Base-by-base conservation (phyloP, 2,888 invertebrate genomes). In the Lithophane semibrunnea region DNA sequence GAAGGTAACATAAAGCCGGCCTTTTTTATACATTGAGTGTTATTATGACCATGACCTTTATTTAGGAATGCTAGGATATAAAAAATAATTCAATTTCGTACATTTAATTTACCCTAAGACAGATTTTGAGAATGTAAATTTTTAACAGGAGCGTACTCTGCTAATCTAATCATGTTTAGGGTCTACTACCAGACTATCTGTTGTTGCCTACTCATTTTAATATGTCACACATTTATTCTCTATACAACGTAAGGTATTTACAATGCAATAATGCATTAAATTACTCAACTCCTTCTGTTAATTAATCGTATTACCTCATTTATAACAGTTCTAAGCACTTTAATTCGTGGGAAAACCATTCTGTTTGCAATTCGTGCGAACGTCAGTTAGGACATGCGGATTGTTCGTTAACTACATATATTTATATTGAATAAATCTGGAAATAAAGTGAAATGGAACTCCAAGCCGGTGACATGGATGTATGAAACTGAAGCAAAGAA, bases 401-500 rank as follows among this genome's bases (percentile, higher is more conserved):
- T 82, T 88, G 82, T 86, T 84, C 18, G 67, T 66, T 65, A 65
- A 75, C 64, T 74, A 37, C 5, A 37, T 37, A 29, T n/a, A 37
- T 37, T 37, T 37, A 37, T 37, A 75, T 63, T 74, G 68, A 76
- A 87, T 81, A 75, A 80, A 83, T 79, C 52, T 72, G 47, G 47
- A 83, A 77, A 70, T 79, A 73, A 70, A 77, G 74, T 75, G 65
- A 76, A 80, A 75, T 74, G 12, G 52, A 77, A 79, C 70, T 68
- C 75, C 44, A 65, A 69, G 47, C 52, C 74, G 68, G 47, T 76
- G 80, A 77, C 66, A 79, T 73, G 76, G 67, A 65, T 81, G 73
- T 78, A 86, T 88, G 87, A 88, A 88, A 84, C 84, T 89, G 86
- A 86, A 86, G 86, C 78, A 85, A 92, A 91, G 92, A 93, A 94